phyloP scores from a whole-genome alignment of 2,888 invertebrate genomes.

The Ferdinandea cuprea region DNA sequence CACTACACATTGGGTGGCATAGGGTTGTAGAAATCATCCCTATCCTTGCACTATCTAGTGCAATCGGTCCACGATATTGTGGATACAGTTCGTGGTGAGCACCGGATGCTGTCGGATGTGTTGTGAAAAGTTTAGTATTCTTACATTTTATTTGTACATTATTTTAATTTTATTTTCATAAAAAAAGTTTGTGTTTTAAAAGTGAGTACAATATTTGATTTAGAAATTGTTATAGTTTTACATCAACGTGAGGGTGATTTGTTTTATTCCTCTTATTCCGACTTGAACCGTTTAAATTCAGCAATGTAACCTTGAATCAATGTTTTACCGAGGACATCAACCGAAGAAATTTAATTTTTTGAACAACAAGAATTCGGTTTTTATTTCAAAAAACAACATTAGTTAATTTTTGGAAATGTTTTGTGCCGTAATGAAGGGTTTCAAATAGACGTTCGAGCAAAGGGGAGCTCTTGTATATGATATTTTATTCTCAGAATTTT shows the following conservation, averaged over 20 bases:
- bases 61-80: constrained; percentile 35
- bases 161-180: not conserved
- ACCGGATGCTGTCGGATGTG: constrained; percentile 60
- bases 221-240: not conserved
- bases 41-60: constrained; percentile 31
- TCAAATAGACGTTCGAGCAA: not conserved
- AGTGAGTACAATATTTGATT: constrained; percentile 47
- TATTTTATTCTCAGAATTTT: not conserved
- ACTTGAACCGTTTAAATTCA: constrained; percentile 38
- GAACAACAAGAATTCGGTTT: constrained; percentile 1
- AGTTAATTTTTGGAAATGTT: not conserved
- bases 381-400: constrained; percentile 1
- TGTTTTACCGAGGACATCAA: constrained; percentile 54
- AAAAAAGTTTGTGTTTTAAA: constrained; percentile 15
- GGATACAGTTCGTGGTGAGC: constrained; percentile 60
- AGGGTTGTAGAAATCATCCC: constrained; percentile 17
- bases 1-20: constrained; percentile 18
- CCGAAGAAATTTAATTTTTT: constrained; percentile 5
- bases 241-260: not conserved
- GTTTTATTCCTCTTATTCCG: constrained; percentile 4
- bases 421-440: not conserved
- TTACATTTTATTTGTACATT: constrained; percentile 11
- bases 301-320: constrained; percentile 42
- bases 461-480: not conserved
- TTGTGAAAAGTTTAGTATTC: constrained; percentile 28